Evolutionary conservation across 1,140 invertebrate genomes (phyloP).

Genomic region (Macrosteles quadrilineatus): DNA sequence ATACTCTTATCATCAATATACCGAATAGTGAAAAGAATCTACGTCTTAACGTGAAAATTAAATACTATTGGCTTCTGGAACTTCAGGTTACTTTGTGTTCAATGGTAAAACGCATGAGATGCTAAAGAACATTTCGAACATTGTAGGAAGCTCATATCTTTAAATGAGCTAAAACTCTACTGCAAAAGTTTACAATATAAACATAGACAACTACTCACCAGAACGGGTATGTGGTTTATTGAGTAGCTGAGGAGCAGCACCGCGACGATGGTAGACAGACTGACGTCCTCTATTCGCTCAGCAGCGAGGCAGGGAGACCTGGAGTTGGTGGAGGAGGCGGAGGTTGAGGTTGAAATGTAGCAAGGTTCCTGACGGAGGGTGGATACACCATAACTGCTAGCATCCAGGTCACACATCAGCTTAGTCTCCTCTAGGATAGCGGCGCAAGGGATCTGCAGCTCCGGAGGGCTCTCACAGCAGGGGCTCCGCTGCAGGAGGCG

Average conservation of each 20-base stretch:
- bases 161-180: too few relatives aligned
- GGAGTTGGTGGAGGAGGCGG: constrained; percentile 53
- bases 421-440: constrained; percentile 29
- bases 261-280: constrained; percentile 54
- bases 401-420: constrained; percentile 24
- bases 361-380: constrained; percentile 42
- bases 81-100: too few relatives aligned
- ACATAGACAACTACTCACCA: constrained; percentile 59
- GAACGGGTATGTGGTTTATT: constrained; percentile 57
- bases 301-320: constrained; percentile 44
- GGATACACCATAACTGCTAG: constrained; percentile 45
- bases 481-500: constrained; percentile 25
- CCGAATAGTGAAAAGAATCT: too few relatives aligned
- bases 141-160: too few relatives aligned
- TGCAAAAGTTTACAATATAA: too few relatives aligned
- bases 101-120: too few relatives aligned
- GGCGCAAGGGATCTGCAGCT: constrained; percentile 21
- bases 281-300: constrained; percentile 44
- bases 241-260: constrained; percentile 55
- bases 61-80: too few relatives aligned
- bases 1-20: too few relatives aligned
- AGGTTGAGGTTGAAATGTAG: constrained; percentile 47
- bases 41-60: too few relatives aligned
- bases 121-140: too few relatives aligned
- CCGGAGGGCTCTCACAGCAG: constrained; percentile 2